Evolutionary conservation across 64 coral and sea anemone species (phyloP).

Genomic region (Pocillopora verrucosa): DNA sequence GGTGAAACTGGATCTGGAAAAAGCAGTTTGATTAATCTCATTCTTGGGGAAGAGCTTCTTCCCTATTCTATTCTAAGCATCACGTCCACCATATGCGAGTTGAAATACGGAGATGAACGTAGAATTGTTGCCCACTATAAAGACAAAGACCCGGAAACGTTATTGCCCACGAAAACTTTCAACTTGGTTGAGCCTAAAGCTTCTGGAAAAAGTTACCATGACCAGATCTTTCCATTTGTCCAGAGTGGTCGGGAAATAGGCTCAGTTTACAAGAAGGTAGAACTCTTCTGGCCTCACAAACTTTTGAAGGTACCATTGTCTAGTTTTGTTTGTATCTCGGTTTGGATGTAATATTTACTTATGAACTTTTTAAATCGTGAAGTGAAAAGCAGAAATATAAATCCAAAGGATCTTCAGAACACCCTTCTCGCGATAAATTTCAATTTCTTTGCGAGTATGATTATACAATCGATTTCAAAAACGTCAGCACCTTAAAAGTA

Average conservation of each 20-base stretch:
- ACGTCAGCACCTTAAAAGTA: too few relatives aligned
- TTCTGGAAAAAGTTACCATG: not conserved
- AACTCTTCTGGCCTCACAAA: constrained; percentile 40
- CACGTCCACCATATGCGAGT: constrained; percentile 33
- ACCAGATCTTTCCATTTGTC: constrained; percentile 26
- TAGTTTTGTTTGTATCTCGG: too few relatives aligned
- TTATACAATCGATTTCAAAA: too few relatives aligned
- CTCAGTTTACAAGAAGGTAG: constrained; percentile 12
- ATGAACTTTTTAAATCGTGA: too few relatives aligned
- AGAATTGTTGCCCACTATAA: constrained; percentile 5
- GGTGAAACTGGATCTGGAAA: constrained; percentile 27
- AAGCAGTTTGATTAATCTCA: constrained; percentile 11
- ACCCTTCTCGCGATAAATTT: too few relatives aligned
- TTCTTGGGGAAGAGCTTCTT: constrained; percentile 16
- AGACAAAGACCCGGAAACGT: constrained; percentile 17
- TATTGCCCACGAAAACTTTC: not conserved
- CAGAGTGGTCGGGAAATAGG: constrained; percentile 26
- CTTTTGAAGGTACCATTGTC: not conserved
- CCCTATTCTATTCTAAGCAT: constrained; percentile 21
- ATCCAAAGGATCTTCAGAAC: too few relatives aligned
- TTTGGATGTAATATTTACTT: too few relatives aligned
- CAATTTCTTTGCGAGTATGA: too few relatives aligned
- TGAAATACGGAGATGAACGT: constrained; percentile 4
- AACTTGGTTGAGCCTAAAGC: not conserved
- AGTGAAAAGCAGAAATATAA: too few relatives aligned